Evolutionary conservation across 2,888 invertebrate genomes (phyloP).

Genomic region (Pegoplata infirma): DNA sequence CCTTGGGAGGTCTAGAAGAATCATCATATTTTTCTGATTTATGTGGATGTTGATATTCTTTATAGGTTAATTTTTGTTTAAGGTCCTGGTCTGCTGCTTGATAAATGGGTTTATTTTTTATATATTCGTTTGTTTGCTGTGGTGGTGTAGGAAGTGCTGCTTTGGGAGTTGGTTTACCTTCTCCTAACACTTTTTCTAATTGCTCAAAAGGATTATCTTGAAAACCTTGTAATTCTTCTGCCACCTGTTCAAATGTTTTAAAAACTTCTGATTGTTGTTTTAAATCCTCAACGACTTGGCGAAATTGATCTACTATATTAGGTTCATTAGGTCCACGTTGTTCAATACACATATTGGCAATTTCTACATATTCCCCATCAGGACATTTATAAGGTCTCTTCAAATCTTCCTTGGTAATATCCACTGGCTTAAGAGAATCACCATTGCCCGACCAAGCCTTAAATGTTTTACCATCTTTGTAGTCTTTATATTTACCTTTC

Average conservation of each 20-base stretch:
- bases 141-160: not conserved
- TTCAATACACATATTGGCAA: conserved; percentile 73
- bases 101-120: conserved; percentile 45
- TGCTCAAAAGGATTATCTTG: conserved; percentile 51
- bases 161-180: not conserved
- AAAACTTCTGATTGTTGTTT: conserved; percentile 67
- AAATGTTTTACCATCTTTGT: conserved; percentile 64
- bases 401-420: conserved; percentile 68
- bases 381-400: conserved; percentile 70
- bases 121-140: conserved; percentile 9
- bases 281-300: conserved; percentile 66
- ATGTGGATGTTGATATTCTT: not conserved
- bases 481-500: conserved; percentile 36
- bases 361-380: conserved; percentile 69
- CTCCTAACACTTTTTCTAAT: conserved; percentile 5
- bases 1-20: not conserved
- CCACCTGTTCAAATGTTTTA: conserved; percentile 66
- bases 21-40: conserved; percentile 10
- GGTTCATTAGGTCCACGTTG: conserved; percentile 31
- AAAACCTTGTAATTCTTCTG: conserved; percentile 64
- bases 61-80: not conserved
- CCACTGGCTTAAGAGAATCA: conserved; percentile 65
- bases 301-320: conserved; percentile 67
- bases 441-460: conserved; percentile 73
- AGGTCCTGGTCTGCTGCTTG: conserved; percentile 11